Evolutionary conservation across 2,888 invertebrate species (phyloP), one percentile per base, ranked within the genome.

Genomic region (Caenorhabditis sp.): DNA sequence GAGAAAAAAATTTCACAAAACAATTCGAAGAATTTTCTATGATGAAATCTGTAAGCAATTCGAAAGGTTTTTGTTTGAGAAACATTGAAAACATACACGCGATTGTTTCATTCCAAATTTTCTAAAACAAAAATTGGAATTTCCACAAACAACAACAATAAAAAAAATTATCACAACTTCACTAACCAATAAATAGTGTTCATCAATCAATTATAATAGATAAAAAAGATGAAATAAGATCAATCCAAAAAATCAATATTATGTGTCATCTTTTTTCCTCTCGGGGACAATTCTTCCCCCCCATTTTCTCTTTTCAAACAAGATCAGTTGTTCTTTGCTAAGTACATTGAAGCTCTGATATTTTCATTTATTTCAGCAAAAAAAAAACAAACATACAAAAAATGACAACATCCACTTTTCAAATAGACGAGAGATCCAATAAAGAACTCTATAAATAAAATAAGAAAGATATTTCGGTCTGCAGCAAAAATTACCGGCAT

Each of bases 401-500:
- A 26, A 69, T 65, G 69, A 65, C 69, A 65, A 51, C 51, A 21
- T 43, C 43, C 43, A 43, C 12, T n/a, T 49, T 49, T 49, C 49
- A 17, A 43, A 43, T 43, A 43, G 43, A 43, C 43, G 43, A 43
- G 43, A 43, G 43, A 43, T 43, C 43, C 43, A 17, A n/a, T n/a
- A 51, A 19, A 51, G 51, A 51, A 23, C 19, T 51, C 51, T 51
- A 23, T 51, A 51, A 51, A 51, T 21, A 23, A 51, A 21, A 64
- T 70, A 5, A 37, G 17, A 53, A 43, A 59, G 24, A 36, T 50
- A 24, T 5, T 43, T 43, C 43, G 43, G 43, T 43, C 43, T 17
- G 43, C 43, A 43, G 31, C 31, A 31, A 31, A 43, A 43, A 43
- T 43, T 72, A 72, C 72, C 72, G 72, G 72, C 63, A 71, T 66